Evolutionary conservation across 2,888 invertebrate species (phyloP).

Genomic region (Ormia ochracea): DNA sequence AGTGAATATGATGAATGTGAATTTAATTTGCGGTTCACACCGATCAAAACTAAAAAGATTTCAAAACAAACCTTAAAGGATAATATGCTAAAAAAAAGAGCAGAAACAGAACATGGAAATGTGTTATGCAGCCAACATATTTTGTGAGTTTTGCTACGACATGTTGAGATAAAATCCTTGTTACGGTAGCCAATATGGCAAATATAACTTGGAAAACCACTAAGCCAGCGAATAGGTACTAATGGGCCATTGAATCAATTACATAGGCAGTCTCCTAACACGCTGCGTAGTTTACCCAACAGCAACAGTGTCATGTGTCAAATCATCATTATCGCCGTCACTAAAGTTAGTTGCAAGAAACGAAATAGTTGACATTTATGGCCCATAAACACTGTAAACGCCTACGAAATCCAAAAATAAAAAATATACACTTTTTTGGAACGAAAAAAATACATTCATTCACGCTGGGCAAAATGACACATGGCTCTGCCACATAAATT

Average conservation of each 20-base stretch:
- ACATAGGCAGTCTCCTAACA: conserved; percentile 37
- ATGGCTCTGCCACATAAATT: conserved; percentile 64
- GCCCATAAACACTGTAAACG: conserved; percentile 71
- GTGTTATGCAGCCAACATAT: conserved; percentile 16
- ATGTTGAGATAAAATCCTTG: background rate
- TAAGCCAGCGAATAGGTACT: conserved; percentile 30
- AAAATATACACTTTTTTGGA: conserved; percentile 44
- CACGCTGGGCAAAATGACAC: conserved; percentile 52
- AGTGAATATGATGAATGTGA: background rate
- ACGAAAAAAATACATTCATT: conserved; percentile 48
- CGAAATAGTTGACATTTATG: conserved; percentile 68
- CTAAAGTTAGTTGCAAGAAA: background rate
- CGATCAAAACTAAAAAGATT: conserved; percentile 30
- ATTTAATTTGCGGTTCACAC: conserved; percentile 52
- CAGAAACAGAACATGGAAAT: background rate
- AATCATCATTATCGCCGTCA: conserved; percentile 31
- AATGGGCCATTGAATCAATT: background rate
- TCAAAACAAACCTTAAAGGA: conserved; percentile 2
- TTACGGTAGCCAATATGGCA: conserved; percentile 24
- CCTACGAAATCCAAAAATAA: conserved; percentile 67
- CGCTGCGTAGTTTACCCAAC: conserved; percentile 70
- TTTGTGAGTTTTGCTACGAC: conserved; percentile 8
- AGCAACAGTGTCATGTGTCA: conserved; percentile 63
- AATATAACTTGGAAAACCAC: conserved; percentile 35
- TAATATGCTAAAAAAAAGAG: conserved; percentile 38